Evolutionary conservation across 2,113 vertebrate species (phyloP), one percentile per base, ranked within the genome.

Genomic region (Oxygymnocypris stewartii): DNA sequence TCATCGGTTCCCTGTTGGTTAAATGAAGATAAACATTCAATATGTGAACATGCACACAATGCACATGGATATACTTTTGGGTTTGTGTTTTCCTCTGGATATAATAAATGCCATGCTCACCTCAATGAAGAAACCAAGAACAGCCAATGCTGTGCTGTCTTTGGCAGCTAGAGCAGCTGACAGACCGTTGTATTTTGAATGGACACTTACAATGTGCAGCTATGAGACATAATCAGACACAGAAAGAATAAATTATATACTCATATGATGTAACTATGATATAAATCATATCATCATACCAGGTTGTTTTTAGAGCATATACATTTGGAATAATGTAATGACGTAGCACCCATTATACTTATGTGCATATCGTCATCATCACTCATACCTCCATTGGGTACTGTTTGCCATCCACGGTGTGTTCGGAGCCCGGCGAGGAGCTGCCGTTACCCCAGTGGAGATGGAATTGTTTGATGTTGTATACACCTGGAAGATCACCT

Each of bases 121-220:
- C 85, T 94, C 89, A 20, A 94, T 80, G 12, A 94, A 88, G 85
- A 94, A 93, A 10, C 87, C 89, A 18, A 84, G 85, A 51, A 93
- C 94, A 76, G 95, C 93, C 0, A 93, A 25, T 81, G 91, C 94
- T 0, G 49, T 23, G 1, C 91, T 14, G 86, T 95, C 91, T 0
- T 0, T 4, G 4, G 89, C 0, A 1, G 90, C 91, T 1, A 0
- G 3, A 2, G 89, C 0, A 3, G 90, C 92, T 0, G 0, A 2
- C 10, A 6, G 31, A 5, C n/a, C 0, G 1, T 92, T 87, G n/a
- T 28, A 67, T 63, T 77, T 59, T 3, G 89, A 49, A 83, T 91
- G 94, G 40, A n/a, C 1, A 84, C 90, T 93, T 1, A 96, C 94
- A 13, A 96, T 93, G 88, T 96, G 95, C 3, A 96, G 7, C 95